phyloP scores from a whole-genome alignment of 1,140 invertebrate genomes.

The Anastrepha obliqua region DNA sequence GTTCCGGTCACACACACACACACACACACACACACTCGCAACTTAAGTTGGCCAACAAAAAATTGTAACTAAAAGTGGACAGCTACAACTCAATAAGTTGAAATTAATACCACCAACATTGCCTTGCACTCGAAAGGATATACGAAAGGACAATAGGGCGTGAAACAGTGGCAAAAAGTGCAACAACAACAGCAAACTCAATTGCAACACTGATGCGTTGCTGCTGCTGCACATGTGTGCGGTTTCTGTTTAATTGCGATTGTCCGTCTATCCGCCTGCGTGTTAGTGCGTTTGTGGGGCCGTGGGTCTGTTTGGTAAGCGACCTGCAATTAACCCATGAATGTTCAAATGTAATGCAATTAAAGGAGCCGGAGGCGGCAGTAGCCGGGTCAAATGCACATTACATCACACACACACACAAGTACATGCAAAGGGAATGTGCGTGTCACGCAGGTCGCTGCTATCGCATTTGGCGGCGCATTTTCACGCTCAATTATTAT shows the following conservation, averaged over 20 bases:
- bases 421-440: neutral
- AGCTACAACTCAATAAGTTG: slow-evolving; percentile 42
- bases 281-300: neutral
- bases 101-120: slow-evolving; percentile 50
- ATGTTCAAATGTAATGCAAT: slow-evolving; percentile 44
- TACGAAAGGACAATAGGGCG: slow-evolving; percentile 19
- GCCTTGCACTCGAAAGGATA: slow-evolving; percentile 21
- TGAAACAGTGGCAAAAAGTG: neutral
- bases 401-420: neutral
- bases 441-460: slow-evolving; percentile 28
- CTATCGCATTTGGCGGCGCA: slow-evolving; percentile 56
- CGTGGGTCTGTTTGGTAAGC: neutral
- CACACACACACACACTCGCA: neutral
- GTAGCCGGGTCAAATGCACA: neutral
- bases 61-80: neutral
- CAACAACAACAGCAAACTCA: neutral
- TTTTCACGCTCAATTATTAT: slow-evolving; percentile 74
- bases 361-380: neutral
- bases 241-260: slow-evolving; percentile 39
- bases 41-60: slow-evolving; percentile 2
- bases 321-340: slow-evolving; percentile 46
- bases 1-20: neutral
- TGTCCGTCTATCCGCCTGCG: neutral
- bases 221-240: slow-evolving; percentile 4
- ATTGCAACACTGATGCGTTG: neutral